phyloP scores from a whole-genome alignment of 2,113 vertebrate genomes.

The Picathartes gymnocephalus region DNA sequence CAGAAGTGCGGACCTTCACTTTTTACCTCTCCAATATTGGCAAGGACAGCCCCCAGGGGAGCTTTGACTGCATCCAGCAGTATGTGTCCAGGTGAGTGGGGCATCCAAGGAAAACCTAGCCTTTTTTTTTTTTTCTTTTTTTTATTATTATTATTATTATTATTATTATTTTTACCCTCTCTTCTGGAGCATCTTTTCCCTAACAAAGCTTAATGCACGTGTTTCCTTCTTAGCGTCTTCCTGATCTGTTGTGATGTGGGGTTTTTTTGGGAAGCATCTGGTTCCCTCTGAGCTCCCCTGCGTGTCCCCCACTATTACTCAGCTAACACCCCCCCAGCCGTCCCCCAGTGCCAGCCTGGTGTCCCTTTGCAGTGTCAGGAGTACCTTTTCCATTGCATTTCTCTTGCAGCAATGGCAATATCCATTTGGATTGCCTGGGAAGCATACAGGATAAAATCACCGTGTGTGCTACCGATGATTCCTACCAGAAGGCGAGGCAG shows the following conservation, averaged over 20 bases:
- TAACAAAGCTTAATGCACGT: background rate
- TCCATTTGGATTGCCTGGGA: conserved; percentile 93
- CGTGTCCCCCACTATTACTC: background rate
- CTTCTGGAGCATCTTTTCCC: background rate
- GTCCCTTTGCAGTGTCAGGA: background rate
- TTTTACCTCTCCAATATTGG: conserved; percentile 96
- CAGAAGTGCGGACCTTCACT: conserved; percentile 83
- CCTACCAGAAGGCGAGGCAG: conserved; percentile 95
- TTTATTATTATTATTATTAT: background rate
- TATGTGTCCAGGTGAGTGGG: conserved; percentile 88
- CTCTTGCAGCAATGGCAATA: conserved; percentile 81
- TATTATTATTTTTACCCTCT: accelerated
- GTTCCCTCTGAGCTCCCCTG: background rate
- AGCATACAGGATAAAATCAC: conserved; percentile 98
- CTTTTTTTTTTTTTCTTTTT: no score
- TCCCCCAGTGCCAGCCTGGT: background rate
- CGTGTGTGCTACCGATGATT: conserved; percentile 94
- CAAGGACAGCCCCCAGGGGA: conserved; percentile 93
- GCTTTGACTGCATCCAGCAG: conserved; percentile 97
- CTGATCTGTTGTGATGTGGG: background rate
- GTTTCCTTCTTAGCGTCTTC: background rate
- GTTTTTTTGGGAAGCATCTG: background rate
- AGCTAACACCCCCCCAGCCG: background rate
- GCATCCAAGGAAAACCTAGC: accelerated
- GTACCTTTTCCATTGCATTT: background rate